Evolutionary conservation across 2,797 vertebrate species (phyloP), one percentile per base, ranked within the genome.

Genomic region (Pitangus sulphuratus): DNA sequence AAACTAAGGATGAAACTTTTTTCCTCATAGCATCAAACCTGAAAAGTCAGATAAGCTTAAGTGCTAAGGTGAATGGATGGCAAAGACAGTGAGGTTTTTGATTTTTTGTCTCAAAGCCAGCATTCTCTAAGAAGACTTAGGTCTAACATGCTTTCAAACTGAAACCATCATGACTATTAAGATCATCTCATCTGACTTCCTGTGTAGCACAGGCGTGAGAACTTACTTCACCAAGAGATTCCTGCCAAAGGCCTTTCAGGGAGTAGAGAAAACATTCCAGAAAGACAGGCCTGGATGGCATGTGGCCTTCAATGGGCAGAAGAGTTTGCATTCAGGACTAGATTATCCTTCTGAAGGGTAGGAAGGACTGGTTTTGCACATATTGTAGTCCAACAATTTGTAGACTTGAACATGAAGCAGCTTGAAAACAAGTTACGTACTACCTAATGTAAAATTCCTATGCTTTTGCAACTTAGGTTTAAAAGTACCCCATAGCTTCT

Each of bases 211-310:
- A 39, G 19, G 37, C 25, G 62, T 40, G 25, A 91, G 21, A 16
- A 50, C 45, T 77, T 75, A 54, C 40, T 77, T 78, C 16, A 85
- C 60, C 7, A 51, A 35, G 28, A 57, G 8, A 44, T 47, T 64
- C n/a, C 39, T 82, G 71, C 6, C 33, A 85, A 84, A 83, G 14
- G 4, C 5, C 15, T 64, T 60, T 60, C 56, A 60, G 30, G 4
- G 24, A 66, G 12, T 6, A 66, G 15, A 80, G 24, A 42, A 92
- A 84, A 79, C 25, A 10, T 79, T 88, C 62, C 25, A 47, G 70
- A 91, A 80, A 82, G 33, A 33, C 4, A 51, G 9, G 1, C 7
- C 11, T 91, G 0, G 0, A 11, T 2, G 0, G 15, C 26, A 9
- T 60, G 14, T 64, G 48, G 9, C 48, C 61, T 77, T 83, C 35